Evolutionary conservation across 2,113 vertebrate species (phyloP).

Genomic region (Hippocampus comes): DNA sequence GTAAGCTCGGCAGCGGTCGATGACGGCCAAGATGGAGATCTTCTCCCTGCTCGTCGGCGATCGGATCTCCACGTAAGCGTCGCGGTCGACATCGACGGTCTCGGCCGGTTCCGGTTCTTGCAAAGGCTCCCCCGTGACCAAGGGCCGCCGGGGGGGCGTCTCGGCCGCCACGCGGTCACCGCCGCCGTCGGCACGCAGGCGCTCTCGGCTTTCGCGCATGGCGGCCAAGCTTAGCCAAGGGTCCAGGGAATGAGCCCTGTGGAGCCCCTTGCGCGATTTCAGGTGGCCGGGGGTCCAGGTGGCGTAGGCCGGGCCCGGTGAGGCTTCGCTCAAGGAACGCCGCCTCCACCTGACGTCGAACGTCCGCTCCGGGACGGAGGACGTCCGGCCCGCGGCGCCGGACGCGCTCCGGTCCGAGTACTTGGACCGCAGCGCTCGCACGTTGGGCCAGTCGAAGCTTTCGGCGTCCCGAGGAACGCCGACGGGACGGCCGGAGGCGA

Average conservation of each 20-base stretch:
- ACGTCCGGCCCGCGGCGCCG: conserved; percentile 8
- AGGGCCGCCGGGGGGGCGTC: conserved; percentile 52
- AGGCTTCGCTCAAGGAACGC: conserved; percentile 34
- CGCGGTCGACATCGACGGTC: conserved; percentile 20
- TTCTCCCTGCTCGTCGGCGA: conserved; percentile 79
- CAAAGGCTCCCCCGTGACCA: conserved; percentile 75
- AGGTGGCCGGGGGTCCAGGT: not conserved
- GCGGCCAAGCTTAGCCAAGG: conserved; percentile 28
- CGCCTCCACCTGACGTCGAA: conserved; percentile 34
- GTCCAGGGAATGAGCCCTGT: conserved; percentile 61
- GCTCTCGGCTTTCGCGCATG: conserved; percentile 30
- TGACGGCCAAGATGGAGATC: conserved; percentile 77
- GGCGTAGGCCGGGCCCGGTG: not conserved
- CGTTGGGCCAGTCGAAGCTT: conserved; percentile 84
- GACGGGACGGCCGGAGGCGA: conserved; percentile 53
- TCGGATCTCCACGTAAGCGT: conserved; percentile 68
- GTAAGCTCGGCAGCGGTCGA: conserved; percentile 77
- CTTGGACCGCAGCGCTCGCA: conserved; percentile 79
- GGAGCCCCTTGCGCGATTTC: conserved; percentile 23
- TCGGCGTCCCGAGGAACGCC: conserved; percentile 67
- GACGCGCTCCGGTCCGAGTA: conserved; percentile 51
- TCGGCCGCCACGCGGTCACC: conserved; percentile 64
- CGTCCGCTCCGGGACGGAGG: conserved; percentile 69
- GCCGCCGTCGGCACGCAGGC: not conserved
- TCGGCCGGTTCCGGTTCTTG: conserved; percentile 22